These are phyloP conservation scores for Cephus spinipes DNA, from an alignment of 2,888 invertebrate species.

Conservation along the genomic window DNA sequence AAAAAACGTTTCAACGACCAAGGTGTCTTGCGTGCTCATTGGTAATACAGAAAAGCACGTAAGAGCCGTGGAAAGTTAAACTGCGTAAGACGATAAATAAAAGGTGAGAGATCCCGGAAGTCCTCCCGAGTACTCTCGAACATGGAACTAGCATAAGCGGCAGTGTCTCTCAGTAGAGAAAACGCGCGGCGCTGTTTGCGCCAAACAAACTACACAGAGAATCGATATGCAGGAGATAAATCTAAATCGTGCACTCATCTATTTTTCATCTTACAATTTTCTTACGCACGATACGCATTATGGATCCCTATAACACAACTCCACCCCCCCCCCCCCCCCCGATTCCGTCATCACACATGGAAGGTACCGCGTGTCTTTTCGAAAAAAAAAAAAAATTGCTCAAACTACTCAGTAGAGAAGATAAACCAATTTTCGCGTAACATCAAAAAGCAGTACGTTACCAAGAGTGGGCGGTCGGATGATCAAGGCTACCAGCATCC, in stretches of 20 bases:
- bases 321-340: neutral
- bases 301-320: neutral
- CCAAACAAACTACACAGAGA: neutral
- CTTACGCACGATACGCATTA: neutral
- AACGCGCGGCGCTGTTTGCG: neutral
- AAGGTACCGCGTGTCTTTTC: neutral
- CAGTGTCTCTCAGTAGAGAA: neutral
- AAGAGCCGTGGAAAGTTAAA: constrained; percentile 42
- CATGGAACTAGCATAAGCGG: neutral
- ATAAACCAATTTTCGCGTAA: constrained; percentile 40
- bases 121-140: neutral
- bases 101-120: constrained; percentile 24
- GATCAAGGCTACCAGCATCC: constrained; percentile 31
- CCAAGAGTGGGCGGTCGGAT: constrained; percentile 32
- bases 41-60: constrained; percentile 5
- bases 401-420: neutral
- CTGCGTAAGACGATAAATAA: constrained; percentile 52
- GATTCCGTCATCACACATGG: neutral
- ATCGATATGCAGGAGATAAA: neutral
- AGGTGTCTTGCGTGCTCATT: constrained; percentile 13
- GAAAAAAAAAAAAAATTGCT: constrained; percentile 1
- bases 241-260: neutral
- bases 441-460: constrained; percentile 36
- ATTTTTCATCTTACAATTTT: neutral
- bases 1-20: neutral